Conservation (phyloP, 37 sponge, comb jelly and placozoan species). For the Dysidea cf. avara region DNA sequence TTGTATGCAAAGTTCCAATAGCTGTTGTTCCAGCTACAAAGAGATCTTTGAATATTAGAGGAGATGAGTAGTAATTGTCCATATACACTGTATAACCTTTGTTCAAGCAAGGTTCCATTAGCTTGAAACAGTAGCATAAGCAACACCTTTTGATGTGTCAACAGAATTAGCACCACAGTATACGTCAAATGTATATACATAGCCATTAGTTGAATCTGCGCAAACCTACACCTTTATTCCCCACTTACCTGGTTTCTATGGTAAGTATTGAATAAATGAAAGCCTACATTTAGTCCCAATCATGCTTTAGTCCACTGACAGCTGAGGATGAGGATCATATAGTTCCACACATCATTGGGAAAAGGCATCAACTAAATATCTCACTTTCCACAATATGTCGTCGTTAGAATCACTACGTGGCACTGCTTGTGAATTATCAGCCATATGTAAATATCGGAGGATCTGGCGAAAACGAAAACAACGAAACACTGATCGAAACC, state of each 20-base stretch:
- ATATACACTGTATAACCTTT: too few species aligned
- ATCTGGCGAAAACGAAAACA: conserved; percentile 15
- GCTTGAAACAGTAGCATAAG: too few species aligned
- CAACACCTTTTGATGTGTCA: background rate
- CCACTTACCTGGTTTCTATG: conserved; percentile 36
- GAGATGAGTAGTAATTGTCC: too few species aligned
- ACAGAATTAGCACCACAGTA: conserved; percentile 18
- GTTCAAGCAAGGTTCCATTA: too few species aligned
- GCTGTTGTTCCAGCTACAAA: background rate
- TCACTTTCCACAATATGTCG: conserved; percentile 36
- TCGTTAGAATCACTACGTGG: conserved; percentile 19
- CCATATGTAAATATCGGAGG: conserved; percentile 12
- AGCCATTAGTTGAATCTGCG: conserved; percentile 16
- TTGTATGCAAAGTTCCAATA: conserved; percentile 9
- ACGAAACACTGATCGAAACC: conserved; percentile 15
- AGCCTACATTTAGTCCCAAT: conserved; percentile 26
- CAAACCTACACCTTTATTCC: conserved; percentile 37
- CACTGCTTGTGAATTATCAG: conserved; percentile 12
- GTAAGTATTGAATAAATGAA: conserved; percentile 49
- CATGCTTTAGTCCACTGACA: conserved; percentile 26
- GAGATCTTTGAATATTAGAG: background rate
- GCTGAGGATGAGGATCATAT: conserved; percentile 19
- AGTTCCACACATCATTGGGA: conserved; percentile 1
- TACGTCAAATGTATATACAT: conserved; percentile 8
- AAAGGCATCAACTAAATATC: conserved; percentile 3